A percentile compares a stretch with the other conserved stretches of the same genome.
Conservation (phyloP, 2,113 vertebrate species). For the human region GRCh38 chr3:17088501-17089000, state of each 20-base stretch:
- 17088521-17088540: not conserved
- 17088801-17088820: not conserved
- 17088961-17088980: too few species aligned
- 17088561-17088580: not conserved
- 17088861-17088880: not conserved
- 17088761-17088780: not conserved
- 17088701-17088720: not conserved
- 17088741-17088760: not conserved
- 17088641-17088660: not conserved
- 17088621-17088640: not conserved
- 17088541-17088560: not conserved
- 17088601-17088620: not conserved
- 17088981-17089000: not conserved
- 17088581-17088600: not conserved
- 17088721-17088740: not conserved
- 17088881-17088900: rapidly evolving
- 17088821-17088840: not conserved
- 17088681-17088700: not conserved
- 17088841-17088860: not conserved
- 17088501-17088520: not conserved
- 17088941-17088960: not conserved
- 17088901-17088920: too few species aligned
- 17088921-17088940: not conserved
- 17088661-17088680: not conserved
- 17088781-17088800: too few species aligned